Evolutionary conservation across 2,888 invertebrate species (phyloP), one percentile per base, ranked within the genome.

Genomic region (Clunio marinus): DNA sequence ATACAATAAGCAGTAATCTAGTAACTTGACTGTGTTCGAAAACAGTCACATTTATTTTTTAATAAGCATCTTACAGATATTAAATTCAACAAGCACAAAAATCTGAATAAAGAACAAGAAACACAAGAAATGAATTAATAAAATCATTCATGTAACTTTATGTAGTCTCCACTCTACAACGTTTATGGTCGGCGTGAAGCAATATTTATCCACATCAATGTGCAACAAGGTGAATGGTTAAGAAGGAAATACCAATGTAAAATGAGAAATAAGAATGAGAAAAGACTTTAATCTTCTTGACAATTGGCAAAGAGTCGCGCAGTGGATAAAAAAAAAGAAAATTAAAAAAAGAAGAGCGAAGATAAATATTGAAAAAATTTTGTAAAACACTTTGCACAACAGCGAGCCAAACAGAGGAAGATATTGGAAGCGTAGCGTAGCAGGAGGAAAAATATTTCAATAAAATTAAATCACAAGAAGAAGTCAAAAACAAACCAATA

Each of bases 191-290:
- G 20, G 51, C 51, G 51, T 51, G 51, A 51, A 8, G 51, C 51
- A 22, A 51, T 17, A 8, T 5, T 51, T 51, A 22, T 51, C 51
- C 51, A 22, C 7, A n/a, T 22, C 2, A 32, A n/a, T 20, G 51
- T 51, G 51, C 51, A 51, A 51, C 51, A 51, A 51, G 51, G 4
- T 22, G n/a, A 32, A 7, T 22, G 51, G 20, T 22, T 32, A 17
- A 51, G 51, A 51, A 51, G 51, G 51, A 51, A 51, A 51, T 51
- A 51, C 51, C 51, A 51, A 51, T 13, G 51, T 22, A 22, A 51
- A 51, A 51, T 51, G 2, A 13, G 22, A 22, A 51, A 22, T 4
- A 51, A 51, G 51, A 51, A 51, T 22, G 51, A 51, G 22, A 7
- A 51, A 22, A 51, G 51, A 51, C 51, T 51, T 51, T 51, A 51